These are phyloP conservation scores for Sebastes variabilis DNA, from an alignment of 2,797 vertebrate genomes.

Conservation along the genomic window DNA sequence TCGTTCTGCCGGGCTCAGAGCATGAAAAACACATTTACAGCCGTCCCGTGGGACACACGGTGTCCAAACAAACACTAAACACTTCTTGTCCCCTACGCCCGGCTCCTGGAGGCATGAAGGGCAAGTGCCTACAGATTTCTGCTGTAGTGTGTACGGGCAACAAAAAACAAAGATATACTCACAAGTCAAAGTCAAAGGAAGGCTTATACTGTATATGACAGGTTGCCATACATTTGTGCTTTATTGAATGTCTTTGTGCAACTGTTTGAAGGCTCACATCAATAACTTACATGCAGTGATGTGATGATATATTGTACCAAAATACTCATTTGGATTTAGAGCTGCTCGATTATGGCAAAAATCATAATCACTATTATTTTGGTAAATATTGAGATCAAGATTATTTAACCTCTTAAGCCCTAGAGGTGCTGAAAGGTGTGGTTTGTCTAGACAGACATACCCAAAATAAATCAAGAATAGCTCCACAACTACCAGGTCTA, in stretches of 20 bases:
- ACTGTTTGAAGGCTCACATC: neutral
- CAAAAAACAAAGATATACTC: neutral
- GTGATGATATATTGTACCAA: neutral
- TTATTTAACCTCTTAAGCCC: too few species aligned
- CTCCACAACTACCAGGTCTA: too few species aligned
- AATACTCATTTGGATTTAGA: neutral
- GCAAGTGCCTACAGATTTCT: neutral
- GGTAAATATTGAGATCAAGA: too few species aligned
- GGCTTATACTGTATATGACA: neutral
- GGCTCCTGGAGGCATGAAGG: constrained; percentile 11
- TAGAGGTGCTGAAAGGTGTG: too few species aligned
- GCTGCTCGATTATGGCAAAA: neutral
- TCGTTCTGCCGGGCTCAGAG: neutral
- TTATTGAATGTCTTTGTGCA: neutral
- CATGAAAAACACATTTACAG: constrained; percentile 60
- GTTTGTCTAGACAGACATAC: too few species aligned
- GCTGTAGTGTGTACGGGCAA: neutral
- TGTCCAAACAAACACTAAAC: constrained; percentile 53
- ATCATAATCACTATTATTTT: too few species aligned
- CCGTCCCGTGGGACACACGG: constrained; percentile 25
- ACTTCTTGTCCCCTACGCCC: neutral
- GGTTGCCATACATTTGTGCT: neutral
- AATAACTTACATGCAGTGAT: neutral
- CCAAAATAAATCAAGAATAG: too few species aligned
- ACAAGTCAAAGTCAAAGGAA: neutral